These are phyloP conservation scores for Anodontia alba DNA, from an alignment of 2,888 invertebrate species.

Conservation along the genomic window DNA sequence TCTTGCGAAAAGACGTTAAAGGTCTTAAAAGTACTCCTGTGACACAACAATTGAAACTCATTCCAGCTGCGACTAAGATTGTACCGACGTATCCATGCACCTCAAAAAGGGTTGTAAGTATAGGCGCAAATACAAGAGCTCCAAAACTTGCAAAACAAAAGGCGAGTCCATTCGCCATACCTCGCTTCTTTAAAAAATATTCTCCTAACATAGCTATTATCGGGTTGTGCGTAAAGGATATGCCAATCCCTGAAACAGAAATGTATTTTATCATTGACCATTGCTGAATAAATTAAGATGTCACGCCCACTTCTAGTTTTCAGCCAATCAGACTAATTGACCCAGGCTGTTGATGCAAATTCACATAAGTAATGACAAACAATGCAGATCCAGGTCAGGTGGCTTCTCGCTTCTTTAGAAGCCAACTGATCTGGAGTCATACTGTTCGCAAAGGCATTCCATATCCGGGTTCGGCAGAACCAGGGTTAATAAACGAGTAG, in stretches of 20 bases:
- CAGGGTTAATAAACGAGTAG: too few relatives aligned
- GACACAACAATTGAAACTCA: conserved; percentile 31
- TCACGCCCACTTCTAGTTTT: too few relatives aligned
- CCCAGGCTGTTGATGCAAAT: too few relatives aligned
- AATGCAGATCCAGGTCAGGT: too few relatives aligned
- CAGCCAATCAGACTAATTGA: too few relatives aligned
- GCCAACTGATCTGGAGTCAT: too few relatives aligned
- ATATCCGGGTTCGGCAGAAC: too few relatives aligned
- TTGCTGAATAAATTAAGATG: too few relatives aligned
- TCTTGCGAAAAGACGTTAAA: conserved; percentile 24
- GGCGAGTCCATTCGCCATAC: conserved; percentile 31
- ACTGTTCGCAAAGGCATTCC: too few relatives aligned
- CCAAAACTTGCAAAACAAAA: conserved; percentile 36
- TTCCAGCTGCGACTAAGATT: conserved; percentile 32
- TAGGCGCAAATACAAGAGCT: conserved; percentile 36
- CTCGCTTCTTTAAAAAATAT: conserved; percentile 36
- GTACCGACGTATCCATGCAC: conserved; percentile 29
- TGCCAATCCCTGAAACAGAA: conserved; percentile 31
- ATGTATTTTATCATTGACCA: neutral
- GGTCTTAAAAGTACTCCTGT: conserved; percentile 31
- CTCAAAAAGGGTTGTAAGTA: conserved; percentile 30
- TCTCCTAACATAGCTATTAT: conserved; percentile 31
- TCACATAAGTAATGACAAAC: too few relatives aligned
- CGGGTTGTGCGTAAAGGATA: conserved; percentile 30
- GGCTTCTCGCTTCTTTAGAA: too few relatives aligned